Conservation (phyloP, 2,797 vertebrate species). For the Xenentodon cancila region DNA sequence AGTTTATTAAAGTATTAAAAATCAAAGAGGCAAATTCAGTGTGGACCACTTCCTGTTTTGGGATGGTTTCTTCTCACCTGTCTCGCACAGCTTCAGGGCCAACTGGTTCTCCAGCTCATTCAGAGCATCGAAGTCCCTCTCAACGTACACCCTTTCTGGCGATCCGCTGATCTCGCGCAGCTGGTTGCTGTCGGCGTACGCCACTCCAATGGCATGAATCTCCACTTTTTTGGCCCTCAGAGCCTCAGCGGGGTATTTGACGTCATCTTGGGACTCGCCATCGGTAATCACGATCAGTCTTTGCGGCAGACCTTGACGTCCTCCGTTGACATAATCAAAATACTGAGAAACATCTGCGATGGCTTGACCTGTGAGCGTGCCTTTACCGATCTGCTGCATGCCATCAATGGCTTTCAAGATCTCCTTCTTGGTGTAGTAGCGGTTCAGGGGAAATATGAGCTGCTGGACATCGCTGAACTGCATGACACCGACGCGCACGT, state of each 20-base stretch:
- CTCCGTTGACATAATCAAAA: conserved; percentile 57
- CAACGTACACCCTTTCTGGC: conserved; percentile 65
- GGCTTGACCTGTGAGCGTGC: conserved; percentile 81
- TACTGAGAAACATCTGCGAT: conserved; percentile 58
- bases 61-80: conserved; percentile 74
- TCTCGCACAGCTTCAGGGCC: conserved; percentile 81
- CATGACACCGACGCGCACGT: conserved; percentile 84
- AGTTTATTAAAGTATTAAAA: no score
- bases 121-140: conserved; percentile 80
- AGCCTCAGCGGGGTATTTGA: conserved; percentile 68
- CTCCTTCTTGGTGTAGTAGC: conserved; percentile 35
- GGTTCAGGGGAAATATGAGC: conserved; percentile 79
- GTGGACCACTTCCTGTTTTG: no score
- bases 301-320: conserved; percentile 74
- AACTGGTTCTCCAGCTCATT: conserved; percentile 80
- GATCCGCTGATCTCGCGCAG: conserved; percentile 82
- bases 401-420: conserved; percentile 61
- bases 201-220: conserved; percentile 85
- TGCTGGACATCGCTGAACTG: conserved; percentile 75
- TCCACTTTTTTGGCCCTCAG: conserved; percentile 80
- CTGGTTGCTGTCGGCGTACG: conserved; percentile 75
- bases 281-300: conserved; percentile 87
- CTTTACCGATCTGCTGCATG: conserved; percentile 54
- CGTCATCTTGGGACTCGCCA: conserved; percentile 81
- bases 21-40: no score